Base-by-base conservation (phyloP, 35 echinoderm and acorn worm genomes). In the Holothuria glaberrima region DNA sequence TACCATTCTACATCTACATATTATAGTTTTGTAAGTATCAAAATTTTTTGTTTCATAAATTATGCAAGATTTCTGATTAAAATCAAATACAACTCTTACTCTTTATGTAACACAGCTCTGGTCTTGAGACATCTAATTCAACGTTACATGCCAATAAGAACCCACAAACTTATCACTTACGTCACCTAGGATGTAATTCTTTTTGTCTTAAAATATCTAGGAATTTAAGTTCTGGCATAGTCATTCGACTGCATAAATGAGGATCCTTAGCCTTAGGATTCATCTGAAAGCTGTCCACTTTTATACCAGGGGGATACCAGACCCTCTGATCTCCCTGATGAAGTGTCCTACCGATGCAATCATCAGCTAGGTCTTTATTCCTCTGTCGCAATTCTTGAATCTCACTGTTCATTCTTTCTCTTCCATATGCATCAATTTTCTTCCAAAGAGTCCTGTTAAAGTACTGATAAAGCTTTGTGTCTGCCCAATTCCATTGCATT, bases 331-430 rank as follows among this genome's bases (percentile, higher is more conserved):
- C 75, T 27, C 69, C 79, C n/a, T 38, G 14, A 21, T 91, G 46
- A 22, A 87, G 57, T 5, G 90, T 90, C 9, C 79, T 70, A 0
- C 75, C 84, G 12, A 95, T 92, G 59, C 97, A 99, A 68, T 46
- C 27, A 1, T 86, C 67, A 38, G 35, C 31, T 45, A 91, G 72
- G 31, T 86, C 28, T 66, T 80, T 2, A 30, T 77, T 87, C 33
- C 71, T 24, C 35, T 26, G 19, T 80, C n/a, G 80, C 2, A 92
- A 54, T 16, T 58, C 52, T 6, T 35, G 60, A 3, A 98, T 65
- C 62, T 98, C 96, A 29, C 56, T 58, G 9, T 69, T 27, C 96
- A 98, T 98, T 30, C 88, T 59, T 20, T 98, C 92, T 9, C 77
- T 38, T 17, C 92, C 92, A 41, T 91, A 94, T 20, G 86, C 81